A percentile compares a stretch with the other conserved stretches of the same genome.
These are phyloP conservation scores for Papilio polytes DNA, from an alignment of 1,140 invertebrate genomes.

Conservation along the genomic window DNA sequence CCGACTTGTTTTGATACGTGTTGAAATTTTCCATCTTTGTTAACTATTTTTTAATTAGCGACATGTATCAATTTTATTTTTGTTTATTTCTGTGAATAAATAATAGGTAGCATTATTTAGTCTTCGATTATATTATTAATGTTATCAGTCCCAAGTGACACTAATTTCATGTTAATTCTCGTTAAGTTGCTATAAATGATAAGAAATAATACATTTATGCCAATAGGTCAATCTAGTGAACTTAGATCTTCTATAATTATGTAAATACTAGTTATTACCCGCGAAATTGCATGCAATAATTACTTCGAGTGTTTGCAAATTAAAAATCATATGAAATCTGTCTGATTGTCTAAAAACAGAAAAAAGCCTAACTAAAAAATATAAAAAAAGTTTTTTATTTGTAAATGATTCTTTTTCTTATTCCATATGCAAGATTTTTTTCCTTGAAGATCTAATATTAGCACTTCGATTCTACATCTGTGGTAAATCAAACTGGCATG, in stretches of 20 bases:
- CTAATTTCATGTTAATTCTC: background rate
- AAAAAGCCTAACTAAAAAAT: too few relatives aligned
- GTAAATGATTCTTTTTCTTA: too few relatives aligned
- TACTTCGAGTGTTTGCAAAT: background rate
- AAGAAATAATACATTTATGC: background rate
- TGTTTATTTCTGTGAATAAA: too few relatives aligned
- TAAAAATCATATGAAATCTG: too few relatives aligned
- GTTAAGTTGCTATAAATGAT: conserved; percentile 11
- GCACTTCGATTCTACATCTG: too few relatives aligned
- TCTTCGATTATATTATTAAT: background rate
- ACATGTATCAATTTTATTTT: too few relatives aligned
- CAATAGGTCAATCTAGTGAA: background rate
- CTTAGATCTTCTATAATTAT: background rate
- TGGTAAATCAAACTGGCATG: too few relatives aligned
- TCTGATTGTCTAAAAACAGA: too few relatives aligned
- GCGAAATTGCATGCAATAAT: background rate
- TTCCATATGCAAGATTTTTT: too few relatives aligned
- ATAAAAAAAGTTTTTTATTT: too few relatives aligned
- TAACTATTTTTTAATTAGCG: background rate
- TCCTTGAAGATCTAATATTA: too few relatives aligned
- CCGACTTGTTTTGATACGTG: background rate
- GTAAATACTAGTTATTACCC: background rate
- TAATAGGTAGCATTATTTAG: background rate
- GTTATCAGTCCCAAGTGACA: background rate
- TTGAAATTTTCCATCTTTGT: background rate